phyloP scores from a whole-genome alignment of 2,113 vertebrate genomes.

The Panthera uncia region DNA sequence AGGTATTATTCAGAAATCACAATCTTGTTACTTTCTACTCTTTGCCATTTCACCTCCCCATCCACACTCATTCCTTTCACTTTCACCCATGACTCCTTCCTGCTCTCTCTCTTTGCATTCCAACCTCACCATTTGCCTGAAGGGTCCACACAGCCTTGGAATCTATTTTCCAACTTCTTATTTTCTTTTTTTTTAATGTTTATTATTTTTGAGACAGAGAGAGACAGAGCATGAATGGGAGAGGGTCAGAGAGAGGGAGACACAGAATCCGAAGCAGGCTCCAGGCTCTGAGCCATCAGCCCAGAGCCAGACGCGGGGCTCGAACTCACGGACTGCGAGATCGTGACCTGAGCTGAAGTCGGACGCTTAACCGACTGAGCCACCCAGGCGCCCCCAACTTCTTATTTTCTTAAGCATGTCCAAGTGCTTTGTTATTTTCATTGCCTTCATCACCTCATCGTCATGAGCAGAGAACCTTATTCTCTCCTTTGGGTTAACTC shows the following conservation, averaged over 20 bases:
- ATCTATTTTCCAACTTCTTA: background rate
- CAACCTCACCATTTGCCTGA: background rate
- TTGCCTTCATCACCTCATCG: background rate
- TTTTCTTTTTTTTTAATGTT: background rate
- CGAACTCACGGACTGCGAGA: too few relatives aligned
- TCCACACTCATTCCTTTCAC: background rate
- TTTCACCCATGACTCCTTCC: background rate
- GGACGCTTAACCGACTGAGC: too few relatives aligned
- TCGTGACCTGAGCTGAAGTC: too few relatives aligned
- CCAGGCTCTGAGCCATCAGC: too few relatives aligned
- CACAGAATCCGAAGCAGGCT: too few relatives aligned
- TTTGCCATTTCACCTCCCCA: background rate
- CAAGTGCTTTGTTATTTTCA: background rate
- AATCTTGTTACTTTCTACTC: background rate
- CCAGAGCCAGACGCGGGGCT: too few relatives aligned
- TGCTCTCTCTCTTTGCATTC: background rate
- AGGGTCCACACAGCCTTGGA: background rate
- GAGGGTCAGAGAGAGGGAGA: too few relatives aligned
- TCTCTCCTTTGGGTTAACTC: background rate
- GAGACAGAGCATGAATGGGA: too few relatives aligned
- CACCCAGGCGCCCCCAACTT: background rate
- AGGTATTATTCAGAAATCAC: background rate
- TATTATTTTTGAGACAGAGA: too few relatives aligned
- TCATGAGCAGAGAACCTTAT: background rate
- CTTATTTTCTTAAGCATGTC: background rate